Conservation (phyloP, 2,888 invertebrate genomes). For the Frankliniella intonsa region DNA sequence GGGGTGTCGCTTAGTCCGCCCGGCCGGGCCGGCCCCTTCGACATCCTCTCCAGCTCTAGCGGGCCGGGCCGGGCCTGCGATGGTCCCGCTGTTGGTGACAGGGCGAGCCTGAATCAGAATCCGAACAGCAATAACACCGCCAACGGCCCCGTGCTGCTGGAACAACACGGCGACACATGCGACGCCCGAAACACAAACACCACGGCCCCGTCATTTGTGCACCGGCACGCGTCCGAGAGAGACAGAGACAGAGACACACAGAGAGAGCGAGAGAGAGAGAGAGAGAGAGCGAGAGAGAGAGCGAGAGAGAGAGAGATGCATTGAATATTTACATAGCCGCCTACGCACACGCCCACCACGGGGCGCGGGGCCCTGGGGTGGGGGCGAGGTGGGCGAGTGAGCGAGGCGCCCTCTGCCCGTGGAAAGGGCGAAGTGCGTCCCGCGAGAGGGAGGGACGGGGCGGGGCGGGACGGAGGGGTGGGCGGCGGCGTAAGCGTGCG, state of each 20-base stretch:
- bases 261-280: neutral
- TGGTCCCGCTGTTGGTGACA: neutral
- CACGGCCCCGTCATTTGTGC: neutral
- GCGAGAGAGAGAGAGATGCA: neutral
- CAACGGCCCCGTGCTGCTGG: neutral
- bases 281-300: neutral
- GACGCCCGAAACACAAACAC: neutral
- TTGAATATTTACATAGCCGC: slow-evolving; percentile 16
- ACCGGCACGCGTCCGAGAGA: neutral
- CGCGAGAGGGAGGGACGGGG: neutral
- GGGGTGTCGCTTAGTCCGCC: too few relatives aligned
- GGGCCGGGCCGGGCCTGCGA: neutral
- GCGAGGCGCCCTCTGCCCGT: too few relatives aligned
- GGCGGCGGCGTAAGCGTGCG: neutral
- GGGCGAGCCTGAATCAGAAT: neutral
- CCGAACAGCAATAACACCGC: neutral
- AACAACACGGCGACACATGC: neutral
- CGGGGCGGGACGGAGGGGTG: neutral
- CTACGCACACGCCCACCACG: neutral
- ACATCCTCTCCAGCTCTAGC: too few relatives aligned
- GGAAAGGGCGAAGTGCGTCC: too few relatives aligned
- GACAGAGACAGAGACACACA: neutral
- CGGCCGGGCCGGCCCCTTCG: too few relatives aligned
- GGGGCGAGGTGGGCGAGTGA: neutral
- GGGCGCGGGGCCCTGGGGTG: neutral